A percentile compares a stretch with the other conserved stretches of the same genome.
Conservation (phyloP, 2,797 vertebrate genomes). For the Parotocinclus haroldoi region DNA sequence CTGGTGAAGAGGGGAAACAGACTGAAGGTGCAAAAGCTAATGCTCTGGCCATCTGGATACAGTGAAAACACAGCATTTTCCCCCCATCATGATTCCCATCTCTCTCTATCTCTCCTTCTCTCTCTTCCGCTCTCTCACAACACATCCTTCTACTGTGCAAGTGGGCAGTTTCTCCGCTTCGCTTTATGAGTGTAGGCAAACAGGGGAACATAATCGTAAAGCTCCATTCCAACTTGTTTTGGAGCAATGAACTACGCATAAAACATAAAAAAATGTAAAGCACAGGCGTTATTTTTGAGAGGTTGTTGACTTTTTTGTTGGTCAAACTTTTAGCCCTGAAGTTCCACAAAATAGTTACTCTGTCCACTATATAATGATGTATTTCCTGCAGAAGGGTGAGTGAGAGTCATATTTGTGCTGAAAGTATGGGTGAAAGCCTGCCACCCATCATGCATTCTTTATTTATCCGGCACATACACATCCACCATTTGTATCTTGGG, state of each 20-base stretch:
- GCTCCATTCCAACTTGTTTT: slow-evolving; percentile 37
- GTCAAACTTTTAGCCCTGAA: slow-evolving; percentile 15
- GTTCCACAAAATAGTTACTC: not conserved
- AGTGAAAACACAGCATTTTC: slow-evolving; percentile 52
- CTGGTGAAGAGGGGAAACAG: slow-evolving; percentile 63
- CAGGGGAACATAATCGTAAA: slow-evolving; percentile 47
- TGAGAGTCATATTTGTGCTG: too few relatives aligned
- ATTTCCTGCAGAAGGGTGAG: too few relatives aligned
- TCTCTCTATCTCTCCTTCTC: slow-evolving; percentile 30
- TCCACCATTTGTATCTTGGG: slow-evolving; percentile 48
- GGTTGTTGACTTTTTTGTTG: slow-evolving; percentile 3
- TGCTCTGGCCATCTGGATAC: slow-evolving; percentile 63
- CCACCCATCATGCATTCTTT: not conserved
- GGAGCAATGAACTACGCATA: slow-evolving; percentile 31
- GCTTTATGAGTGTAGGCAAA: slow-evolving; percentile 36
- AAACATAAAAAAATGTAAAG: slow-evolving; percentile 10
- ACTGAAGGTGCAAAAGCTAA: slow-evolving; percentile 55
- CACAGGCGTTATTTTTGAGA: not conserved
- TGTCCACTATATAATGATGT: too few relatives aligned
- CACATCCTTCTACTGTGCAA: slow-evolving; percentile 42
- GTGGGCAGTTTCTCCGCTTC: slow-evolving; percentile 33
- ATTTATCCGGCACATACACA: not conserved
- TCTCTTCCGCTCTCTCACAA: slow-evolving; percentile 29
- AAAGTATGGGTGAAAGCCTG: too few relatives aligned
- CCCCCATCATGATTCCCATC: slow-evolving; percentile 22